phyloP scores from a whole-genome alignment of 2,797 vertebrate species.

The Aratinga solstitialis region DNA sequence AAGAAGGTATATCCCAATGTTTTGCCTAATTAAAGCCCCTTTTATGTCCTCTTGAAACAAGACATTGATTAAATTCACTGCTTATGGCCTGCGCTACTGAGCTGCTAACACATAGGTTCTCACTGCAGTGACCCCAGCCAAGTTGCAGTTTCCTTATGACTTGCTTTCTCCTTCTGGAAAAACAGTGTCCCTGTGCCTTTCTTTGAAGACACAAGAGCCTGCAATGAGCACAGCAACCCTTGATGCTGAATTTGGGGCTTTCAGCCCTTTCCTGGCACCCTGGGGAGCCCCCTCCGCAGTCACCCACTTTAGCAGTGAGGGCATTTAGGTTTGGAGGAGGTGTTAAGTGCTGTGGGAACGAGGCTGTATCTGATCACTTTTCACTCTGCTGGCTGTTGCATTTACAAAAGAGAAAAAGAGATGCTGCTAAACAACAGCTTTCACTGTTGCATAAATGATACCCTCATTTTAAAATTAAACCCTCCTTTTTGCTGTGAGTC shows the following conservation, averaged over 20 bases:
- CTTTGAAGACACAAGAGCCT: neutral
- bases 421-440: neutral
- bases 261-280: neutral
- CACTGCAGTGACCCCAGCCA: neutral
- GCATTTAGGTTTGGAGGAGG: neutral
- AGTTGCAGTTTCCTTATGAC: neutral
- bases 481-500: neutral
- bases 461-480: neutral
- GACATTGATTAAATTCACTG: neutral
- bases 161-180: neutral
- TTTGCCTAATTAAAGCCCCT: neutral
- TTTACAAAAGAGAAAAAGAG: neutral
- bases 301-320: no score
- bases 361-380: neutral
- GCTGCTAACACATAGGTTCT: neutral
- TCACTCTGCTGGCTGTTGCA: neutral
- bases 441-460: neutral
- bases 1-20: neutral
- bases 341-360: neutral
- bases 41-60: neutral
- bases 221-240: fast-evolving
- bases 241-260: neutral
- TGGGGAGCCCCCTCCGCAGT: neutral
- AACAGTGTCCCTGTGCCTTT: neutral
- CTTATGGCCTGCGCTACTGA: fast-evolving